Base-by-base conservation (phyloP, 2,797 vertebrate species). In the Pipistrellus pipistrellus region DNA sequence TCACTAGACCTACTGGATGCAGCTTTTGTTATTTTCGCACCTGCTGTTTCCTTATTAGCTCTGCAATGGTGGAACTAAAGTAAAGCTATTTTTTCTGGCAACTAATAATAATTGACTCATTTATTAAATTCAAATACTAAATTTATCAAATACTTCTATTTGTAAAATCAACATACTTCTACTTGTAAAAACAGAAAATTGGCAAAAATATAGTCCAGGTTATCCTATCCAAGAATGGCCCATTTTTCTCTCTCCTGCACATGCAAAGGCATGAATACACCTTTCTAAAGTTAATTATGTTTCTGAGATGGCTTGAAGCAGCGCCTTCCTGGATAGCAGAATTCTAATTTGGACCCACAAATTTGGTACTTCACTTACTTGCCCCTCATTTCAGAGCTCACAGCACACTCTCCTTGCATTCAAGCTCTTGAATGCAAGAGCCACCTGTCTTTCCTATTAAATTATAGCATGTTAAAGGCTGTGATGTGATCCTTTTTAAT, bases 101-200 rank as follows among this genome's bases (percentile, higher is more conserved):
- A 0, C 83, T 66, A 8, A 0, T 90, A 14, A 66, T 93, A 94
- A 32, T 15, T 1, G 25, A 75, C 38, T 95, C 21, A n/a, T 35
- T 95, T 80, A 68, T 51, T 82, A 77, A 85, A 57, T 73, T 77
- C 57, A 51, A 1, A 35, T 35, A 35, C 35, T 35, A 35, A 35
- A 35, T 35, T 35, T 35, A 35, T 35, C 35, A 35, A 10, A 35
- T 82, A 64, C 10, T 77, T 68, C 32, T 57, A 4, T 75, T 64
- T 32, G n/a, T 95, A 35, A 91, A 87, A 73, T 68, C 55, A 95
- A 88, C 55, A 66, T 30, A 46, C 46, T 46, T 46, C 41, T 57
- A 4, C 73, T 62, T 38, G n/a, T 95, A n/a, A 85, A 90, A 71
- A 23, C 23, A 48, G 81, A 91, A 32, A 57, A n/a, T 62, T 77